These are phyloP conservation scores for Monopis laevigella DNA, from an alignment of 2,888 invertebrate genomes.

Conservation along the genomic window DNA sequence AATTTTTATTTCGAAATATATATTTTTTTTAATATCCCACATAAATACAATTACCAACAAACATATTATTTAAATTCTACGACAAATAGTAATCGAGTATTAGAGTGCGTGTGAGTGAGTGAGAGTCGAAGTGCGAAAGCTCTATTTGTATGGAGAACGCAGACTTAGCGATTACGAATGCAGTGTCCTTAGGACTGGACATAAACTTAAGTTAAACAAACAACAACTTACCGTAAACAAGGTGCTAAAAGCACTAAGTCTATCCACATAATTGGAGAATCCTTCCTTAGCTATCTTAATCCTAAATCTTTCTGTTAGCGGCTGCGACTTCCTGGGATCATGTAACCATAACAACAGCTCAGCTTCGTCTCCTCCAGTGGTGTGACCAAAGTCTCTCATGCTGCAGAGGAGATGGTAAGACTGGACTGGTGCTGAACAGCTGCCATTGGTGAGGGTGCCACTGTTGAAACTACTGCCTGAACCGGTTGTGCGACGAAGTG, in stretches of 20 bases:
- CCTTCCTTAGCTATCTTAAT: slow-evolving; percentile 91
- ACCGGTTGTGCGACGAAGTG: slow-evolving; percentile 52
- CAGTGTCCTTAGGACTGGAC: no score
- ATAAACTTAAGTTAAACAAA: neutral
- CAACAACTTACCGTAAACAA: slow-evolving; percentile 76
- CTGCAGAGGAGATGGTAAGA: slow-evolving; percentile 80
- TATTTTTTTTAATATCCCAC: no score
- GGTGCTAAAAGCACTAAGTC: slow-evolving; percentile 87
- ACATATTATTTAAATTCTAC: no score
- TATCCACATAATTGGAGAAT: slow-evolving; percentile 88
- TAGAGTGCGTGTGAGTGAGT: neutral
- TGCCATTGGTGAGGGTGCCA: slow-evolving; percentile 44
- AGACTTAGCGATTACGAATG: no score
- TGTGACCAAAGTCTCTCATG: slow-evolving; percentile 88
- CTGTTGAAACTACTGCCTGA: slow-evolving; percentile 58
- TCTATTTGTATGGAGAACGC: no score
- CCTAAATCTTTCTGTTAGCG: slow-evolving; percentile 88
- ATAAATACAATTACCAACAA: no score
- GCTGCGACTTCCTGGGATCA: slow-evolving; percentile 79
- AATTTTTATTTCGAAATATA: no score
- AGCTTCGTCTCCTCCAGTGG: slow-evolving; percentile 88
- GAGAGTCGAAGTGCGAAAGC: neutral
- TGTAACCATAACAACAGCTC: slow-evolving; percentile 89
- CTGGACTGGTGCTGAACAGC: slow-evolving; percentile 35
- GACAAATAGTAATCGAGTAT: no score